These are phyloP conservation scores for Tetraneura akinire DNA, from an alignment of 1,140 invertebrate species.

Conservation along the genomic window DNA sequence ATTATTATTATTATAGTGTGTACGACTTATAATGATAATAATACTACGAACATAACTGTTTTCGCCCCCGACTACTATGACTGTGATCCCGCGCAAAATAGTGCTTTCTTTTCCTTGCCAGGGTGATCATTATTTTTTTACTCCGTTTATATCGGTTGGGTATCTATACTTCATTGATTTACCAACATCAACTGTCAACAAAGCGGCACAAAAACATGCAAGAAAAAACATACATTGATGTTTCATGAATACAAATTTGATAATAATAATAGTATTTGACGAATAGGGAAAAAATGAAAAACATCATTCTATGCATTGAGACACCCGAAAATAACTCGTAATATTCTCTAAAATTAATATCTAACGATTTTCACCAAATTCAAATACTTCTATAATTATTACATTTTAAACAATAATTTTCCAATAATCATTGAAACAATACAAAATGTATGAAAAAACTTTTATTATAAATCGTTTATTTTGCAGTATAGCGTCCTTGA, in stretches of 20 bases:
- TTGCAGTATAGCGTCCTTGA: slow-evolving; percentile 5
- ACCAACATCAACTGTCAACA: slow-evolving; percentile 22
- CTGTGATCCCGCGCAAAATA: neutral
- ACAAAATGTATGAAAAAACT: neutral
- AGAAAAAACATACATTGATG: neutral
- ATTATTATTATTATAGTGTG: neutral
- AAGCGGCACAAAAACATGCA: too few relatives aligned
- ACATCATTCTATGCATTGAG: too few relatives aligned
- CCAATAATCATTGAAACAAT: neutral
- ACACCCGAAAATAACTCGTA: neutral
- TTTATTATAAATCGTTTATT: neutral
- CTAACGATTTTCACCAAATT: neutral
- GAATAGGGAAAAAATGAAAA: too few relatives aligned
- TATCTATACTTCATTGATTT: neutral
- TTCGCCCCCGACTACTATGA: neutral
- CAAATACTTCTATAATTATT: neutral
- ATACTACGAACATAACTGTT: slow-evolving; percentile 9
- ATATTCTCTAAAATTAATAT: neutral
- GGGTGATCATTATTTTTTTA: too few relatives aligned
- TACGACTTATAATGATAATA: neutral
- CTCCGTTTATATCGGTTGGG: neutral
- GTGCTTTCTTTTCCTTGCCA: neutral
- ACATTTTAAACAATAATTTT: neutral
- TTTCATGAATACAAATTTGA: slow-evolving; percentile 1
- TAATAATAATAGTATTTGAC: too few relatives aligned